Evolutionary conservation across 2,113 vertebrate genomes (phyloP).

Genomic region (Lamprotornis superbus): DNA sequence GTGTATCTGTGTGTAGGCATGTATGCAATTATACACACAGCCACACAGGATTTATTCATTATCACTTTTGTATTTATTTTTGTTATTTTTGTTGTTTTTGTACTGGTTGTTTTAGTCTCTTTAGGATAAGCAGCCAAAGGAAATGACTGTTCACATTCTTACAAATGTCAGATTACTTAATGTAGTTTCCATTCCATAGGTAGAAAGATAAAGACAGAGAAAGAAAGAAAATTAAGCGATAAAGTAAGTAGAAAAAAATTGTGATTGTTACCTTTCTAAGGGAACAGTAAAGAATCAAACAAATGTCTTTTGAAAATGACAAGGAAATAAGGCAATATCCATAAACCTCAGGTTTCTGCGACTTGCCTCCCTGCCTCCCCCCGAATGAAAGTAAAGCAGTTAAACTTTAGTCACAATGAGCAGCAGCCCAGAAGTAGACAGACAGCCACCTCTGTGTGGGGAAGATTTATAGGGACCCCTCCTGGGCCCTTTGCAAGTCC

Average conservation of each 20-base stretch:
- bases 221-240: not conserved
- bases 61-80: not conserved
- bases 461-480: constrained; percentile 31
- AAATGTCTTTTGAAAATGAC: not conserved
- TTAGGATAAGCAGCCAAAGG: not conserved
- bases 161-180: not conserved
- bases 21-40: not conserved
- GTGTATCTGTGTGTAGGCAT: not conserved
- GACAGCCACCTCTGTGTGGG: constrained; percentile 30
- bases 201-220: not conserved
- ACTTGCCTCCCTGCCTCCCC: not conserved
- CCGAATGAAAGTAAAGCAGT: not conserved
- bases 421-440: constrained; percentile 9
- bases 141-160: not conserved
- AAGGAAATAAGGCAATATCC: not conserved
- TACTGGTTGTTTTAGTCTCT: not conserved
- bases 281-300: not conserved
- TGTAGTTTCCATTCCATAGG: not conserved
- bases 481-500: not conserved
- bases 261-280: not conserved
- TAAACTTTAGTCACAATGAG: constrained; percentile 39
- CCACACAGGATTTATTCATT: not conserved
- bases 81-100: not conserved
- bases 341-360: constrained; percentile 1
- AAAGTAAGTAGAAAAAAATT: not conserved